Conservation (phyloP, 1,140 invertebrate species). For the Dreissena rostriformis region DNA sequence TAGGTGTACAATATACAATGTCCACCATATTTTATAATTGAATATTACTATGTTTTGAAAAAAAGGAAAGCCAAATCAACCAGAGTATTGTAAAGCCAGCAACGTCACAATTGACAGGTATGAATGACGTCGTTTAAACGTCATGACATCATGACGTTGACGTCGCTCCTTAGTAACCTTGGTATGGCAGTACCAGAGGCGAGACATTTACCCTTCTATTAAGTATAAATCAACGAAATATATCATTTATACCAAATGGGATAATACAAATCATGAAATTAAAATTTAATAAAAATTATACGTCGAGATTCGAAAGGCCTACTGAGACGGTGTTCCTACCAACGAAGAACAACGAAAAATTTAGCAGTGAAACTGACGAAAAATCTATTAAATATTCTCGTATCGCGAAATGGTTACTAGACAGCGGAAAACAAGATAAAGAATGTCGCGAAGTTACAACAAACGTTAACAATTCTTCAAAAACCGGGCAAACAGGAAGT, state of each 20-base stretch:
- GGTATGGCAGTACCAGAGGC: not conserved
- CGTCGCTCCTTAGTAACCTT: not conserved
- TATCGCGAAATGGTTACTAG: too few species aligned
- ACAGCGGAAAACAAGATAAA: too few species aligned
- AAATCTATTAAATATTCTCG: too few species aligned
- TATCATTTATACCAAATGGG: not conserved
- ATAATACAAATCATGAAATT: not conserved
- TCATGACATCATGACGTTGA: not conserved
- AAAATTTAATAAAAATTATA: not conserved
- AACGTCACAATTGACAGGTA: too few species aligned
- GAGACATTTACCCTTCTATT: not conserved
- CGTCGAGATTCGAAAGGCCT: not conserved
- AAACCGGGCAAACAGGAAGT: not conserved
- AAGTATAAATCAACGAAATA: not conserved
- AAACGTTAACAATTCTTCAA: not conserved
- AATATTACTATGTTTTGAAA: too few species aligned
- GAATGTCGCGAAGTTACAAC: too few species aligned
- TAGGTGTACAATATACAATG: too few species aligned
- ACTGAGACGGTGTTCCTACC: not conserved
- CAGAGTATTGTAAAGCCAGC: too few species aligned
- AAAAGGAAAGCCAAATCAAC: too few species aligned
- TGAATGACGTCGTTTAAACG: not conserved
- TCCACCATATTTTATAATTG: too few species aligned
- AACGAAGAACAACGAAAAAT: not conserved
- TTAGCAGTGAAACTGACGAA: too few species aligned